Base-by-base conservation (phyloP, 2,888 invertebrate species). In the Osmoderma eremita region DNA sequence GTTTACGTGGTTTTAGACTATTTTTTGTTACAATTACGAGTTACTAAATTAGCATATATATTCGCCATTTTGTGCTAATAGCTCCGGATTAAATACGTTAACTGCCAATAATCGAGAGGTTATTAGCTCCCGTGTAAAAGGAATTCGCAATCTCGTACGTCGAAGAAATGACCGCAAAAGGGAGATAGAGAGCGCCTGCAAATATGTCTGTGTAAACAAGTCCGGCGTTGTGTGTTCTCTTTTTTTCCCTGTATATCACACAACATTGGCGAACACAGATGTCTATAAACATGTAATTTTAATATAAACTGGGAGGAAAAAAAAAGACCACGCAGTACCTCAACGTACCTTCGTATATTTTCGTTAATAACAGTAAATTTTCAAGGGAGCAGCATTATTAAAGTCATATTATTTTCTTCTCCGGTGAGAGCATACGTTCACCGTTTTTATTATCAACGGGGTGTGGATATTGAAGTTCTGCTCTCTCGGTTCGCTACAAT, bases 371-470 rank as follows among this genome's bases (percentile, higher is more conserved):
- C 45, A 58, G 42, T 58, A 58, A 42, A 58, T 58, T 58, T 58
- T 22, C 58, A 58, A 58, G 58, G 53, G 24, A 58, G 39, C 39
- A 65, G 49, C 65, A 50, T 65, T 65, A 65, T 65, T 65, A 65
- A 58, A 41, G 58, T 39, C 64, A 58, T 56, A 68, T 68, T 69
- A 68, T 69, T 69, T 69, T 69, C 65, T 39, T 63, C 65, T 49
- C 51, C 63, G 58, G 56, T 49, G 38, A 22, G 56, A 38, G 65
- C 38, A 56, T 63, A 63, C 58, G 58, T 58, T 58, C 15, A 45
- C 68, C 61, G 54, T 71, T 72, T 73, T 72, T 71, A 71, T 73
- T 72, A 71, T 70, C 70, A 67, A 67, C 53, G 67, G 71, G 71
- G 71, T 71, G 72, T 68, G 70, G 72, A 72, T 73, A 74, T 74